Conservation (phyloP, 2,113 vertebrate genomes). For the Barnardius zonarius region DNA sequence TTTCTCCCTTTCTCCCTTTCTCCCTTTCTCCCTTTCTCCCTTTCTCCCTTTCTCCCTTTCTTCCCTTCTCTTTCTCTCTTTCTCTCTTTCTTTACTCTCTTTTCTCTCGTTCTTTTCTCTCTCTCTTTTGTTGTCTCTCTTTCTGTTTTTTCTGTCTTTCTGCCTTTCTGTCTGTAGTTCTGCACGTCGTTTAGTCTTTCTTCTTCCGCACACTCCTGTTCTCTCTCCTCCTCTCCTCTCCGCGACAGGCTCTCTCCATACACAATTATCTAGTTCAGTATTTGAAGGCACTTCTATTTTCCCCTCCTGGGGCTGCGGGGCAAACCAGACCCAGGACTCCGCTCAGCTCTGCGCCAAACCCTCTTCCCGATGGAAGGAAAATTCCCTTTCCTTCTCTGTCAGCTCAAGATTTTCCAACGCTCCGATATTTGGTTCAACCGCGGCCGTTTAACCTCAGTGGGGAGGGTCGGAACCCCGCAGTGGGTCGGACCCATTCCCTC, state of each 20-base stretch:
- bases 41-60: background rate
- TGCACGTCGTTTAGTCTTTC: background rate
- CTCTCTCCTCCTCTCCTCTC: background rate
- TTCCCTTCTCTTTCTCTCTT: too few species aligned
- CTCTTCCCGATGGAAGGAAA: background rate
- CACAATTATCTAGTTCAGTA: background rate
- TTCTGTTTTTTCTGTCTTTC: background rate
- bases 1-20: background rate
- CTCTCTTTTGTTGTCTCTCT: background rate
- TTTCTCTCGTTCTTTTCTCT: background rate
- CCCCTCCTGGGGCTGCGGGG: background rate
- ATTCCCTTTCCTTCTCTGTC: background rate
- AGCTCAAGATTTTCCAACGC: background rate
- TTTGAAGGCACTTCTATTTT: background rate
- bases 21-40: background rate
- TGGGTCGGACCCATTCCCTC: background rate
- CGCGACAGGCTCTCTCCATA: too few species aligned
- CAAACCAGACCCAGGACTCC: background rate
- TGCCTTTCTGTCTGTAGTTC: background rate
- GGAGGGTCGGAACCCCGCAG: background rate
- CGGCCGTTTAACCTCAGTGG: background rate
- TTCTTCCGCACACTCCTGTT: background rate
- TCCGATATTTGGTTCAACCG: rapidly evolving
- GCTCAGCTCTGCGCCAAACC: background rate
- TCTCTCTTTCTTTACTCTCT: rapidly evolving